phyloP scores from a whole-genome alignment of 2,888 invertebrate species.

The Andrena bucephala region DNA sequence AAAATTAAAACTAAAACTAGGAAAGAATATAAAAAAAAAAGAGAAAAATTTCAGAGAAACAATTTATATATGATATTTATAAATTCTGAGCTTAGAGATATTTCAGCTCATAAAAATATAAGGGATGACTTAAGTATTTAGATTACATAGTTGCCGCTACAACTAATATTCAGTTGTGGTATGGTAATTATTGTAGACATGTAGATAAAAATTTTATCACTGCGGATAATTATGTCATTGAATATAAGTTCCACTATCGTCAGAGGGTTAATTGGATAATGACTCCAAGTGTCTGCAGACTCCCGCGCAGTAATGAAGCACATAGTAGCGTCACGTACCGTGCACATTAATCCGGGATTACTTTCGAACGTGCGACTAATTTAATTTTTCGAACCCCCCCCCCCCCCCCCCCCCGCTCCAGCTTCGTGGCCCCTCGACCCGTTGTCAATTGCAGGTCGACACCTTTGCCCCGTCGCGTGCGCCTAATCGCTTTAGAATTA shows the following conservation, averaged over 20 bases:
- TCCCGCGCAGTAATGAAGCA: constrained; percentile 16
- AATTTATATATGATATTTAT: no score
- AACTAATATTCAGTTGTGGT: no score
- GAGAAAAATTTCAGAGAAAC: no score
- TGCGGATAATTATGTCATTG: no score
- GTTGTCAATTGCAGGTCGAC: constrained; percentile 84
- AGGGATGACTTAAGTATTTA: no score
- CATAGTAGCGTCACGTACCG: constrained; percentile 4
- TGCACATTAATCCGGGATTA: constrained; percentile 64
- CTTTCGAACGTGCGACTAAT: constrained; percentile 70
- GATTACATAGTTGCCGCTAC: no score
- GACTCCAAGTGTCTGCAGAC: not conserved
- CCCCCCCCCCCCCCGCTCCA: constrained; percentile 71
- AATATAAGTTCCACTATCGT: not conserved
- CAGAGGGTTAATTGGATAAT: not conserved
- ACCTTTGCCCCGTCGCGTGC: constrained; percentile 83
- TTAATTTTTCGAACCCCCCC: constrained; percentile 76
- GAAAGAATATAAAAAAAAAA: no score
- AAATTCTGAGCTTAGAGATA: no score
- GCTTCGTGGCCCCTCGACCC: constrained; percentile 62
- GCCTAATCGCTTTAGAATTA: constrained; percentile 84
- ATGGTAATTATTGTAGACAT: not conserved
- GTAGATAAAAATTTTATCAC: not conserved
- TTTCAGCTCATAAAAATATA: no score
- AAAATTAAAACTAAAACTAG: no score